Conservation (phyloP, 2,888 invertebrate species). For the Pardosa pseudoannulata region DNA sequence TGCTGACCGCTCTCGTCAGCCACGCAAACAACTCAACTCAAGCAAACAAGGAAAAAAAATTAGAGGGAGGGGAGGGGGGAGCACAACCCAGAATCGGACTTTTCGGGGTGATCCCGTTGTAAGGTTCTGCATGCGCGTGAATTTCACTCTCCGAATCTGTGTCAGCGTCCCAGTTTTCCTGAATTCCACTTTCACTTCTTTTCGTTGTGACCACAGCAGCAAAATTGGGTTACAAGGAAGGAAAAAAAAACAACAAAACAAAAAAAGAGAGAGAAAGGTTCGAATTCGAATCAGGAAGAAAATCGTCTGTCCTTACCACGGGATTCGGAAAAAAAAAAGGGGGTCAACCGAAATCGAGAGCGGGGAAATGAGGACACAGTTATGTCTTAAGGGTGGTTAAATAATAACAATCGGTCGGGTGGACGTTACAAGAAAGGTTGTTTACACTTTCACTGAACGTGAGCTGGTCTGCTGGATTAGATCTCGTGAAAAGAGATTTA, state of each 20-base stretch:
- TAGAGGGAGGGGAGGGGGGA: no score
- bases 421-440: background rate
- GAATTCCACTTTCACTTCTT: slow-evolving; percentile 51
- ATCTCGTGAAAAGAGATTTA: background rate
- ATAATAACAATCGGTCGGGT: slow-evolving; percentile 1
- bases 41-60: slow-evolving; percentile 23
- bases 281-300: slow-evolving; percentile 9
- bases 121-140: background rate
- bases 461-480: background rate
- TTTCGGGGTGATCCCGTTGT: background rate
- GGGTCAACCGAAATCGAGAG: slow-evolving; percentile 52
- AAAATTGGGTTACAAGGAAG: slow-evolving; percentile 59
- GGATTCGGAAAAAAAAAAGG: slow-evolving; percentile 3
- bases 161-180: slow-evolving; percentile 35
- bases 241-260: no score
- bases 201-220: background rate
- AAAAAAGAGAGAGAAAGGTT: slow-evolving; percentile 5
- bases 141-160: slow-evolving; percentile 17
- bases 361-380: background rate
- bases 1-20: background rate
- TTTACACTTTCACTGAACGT: slow-evolving; percentile 19
- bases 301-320: slow-evolving; percentile 13
- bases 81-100: slow-evolving; percentile 28
- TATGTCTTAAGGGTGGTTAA: slow-evolving; percentile 13
- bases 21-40: slow-evolving; percentile 36